A percentile compares a stretch with the other conserved stretches of the same genome.
Conservation (phyloP, 2,113 vertebrate species). For the Bos javanicus region DNA sequence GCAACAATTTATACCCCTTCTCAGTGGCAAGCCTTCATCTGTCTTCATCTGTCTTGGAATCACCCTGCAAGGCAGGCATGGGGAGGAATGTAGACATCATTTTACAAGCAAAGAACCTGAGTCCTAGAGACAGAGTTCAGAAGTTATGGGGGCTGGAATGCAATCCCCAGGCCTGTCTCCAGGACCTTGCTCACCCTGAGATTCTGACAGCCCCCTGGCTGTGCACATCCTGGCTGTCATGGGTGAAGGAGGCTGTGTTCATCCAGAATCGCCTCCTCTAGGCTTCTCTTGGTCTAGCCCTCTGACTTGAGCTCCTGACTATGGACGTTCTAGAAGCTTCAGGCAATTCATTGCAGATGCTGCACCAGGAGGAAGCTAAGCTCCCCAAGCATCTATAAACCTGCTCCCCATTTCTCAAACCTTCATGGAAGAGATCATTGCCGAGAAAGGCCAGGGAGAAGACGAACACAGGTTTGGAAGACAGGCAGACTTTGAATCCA, state of each 20-base stretch:
- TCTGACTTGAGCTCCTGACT: background rate
- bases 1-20: background rate
- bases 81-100: background rate
- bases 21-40: background rate
- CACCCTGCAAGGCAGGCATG: background rate
- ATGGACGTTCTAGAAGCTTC: background rate
- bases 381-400: background rate
- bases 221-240: background rate
- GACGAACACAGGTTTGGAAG: background rate
- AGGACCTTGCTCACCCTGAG: background rate
- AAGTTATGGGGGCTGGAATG: background rate
- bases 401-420: background rate
- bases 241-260: background rate
- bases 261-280: background rate
- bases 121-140: background rate
- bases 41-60: background rate
- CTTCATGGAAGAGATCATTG: background rate
- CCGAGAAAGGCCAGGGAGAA: background rate
- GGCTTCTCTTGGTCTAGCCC: background rate
- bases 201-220: background rate
- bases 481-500: too few species aligned
- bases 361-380: background rate
- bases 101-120: background rate
- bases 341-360: background rate
- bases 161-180: background rate